Base-by-base conservation (phyloP, 2,113 vertebrate genomes). In the Tor tambroides region DNA sequence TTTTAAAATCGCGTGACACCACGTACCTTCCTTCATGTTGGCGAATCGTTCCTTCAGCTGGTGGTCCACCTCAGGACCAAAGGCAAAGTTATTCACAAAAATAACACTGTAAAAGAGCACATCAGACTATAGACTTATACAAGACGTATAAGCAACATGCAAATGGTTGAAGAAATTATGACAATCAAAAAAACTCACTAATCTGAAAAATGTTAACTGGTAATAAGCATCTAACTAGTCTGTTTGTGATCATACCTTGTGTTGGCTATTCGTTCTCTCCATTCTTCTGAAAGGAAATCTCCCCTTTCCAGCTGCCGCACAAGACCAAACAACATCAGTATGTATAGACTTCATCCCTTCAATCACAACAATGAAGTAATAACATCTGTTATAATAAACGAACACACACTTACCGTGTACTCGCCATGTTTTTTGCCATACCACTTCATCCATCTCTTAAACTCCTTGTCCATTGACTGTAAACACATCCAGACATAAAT, bases 11-110 rank as follows among this genome's bases (percentile, higher is more conserved):
- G 17, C 5, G 6, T 17, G 14, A 54, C 26, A 15, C 8, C 85
- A 92, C 91, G 85, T 93, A 99, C 98, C 98, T 98, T 99, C 98
- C 95, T 99, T 99, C 98, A 99, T 99, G 92, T 99, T 99, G 2
- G 98, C 98, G 91, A 99, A 99, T 65, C 98, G 95, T 90, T 99
- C 98, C 96, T 99, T 99, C 95, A 99, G 95, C 93, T 99, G 98
- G 94, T 99, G 98, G 96, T 99, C 98, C 94, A 99, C 98, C 94
- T 99, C 98, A 92, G 98, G 98, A 94, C 98, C 98, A 92, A 99
- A 99, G 96, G 98, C 98, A 96, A 99, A 99, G 92, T 99, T 99
- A 96, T 99, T 99, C 95, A 99, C 98, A 97, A 99, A 99, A 94
- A 99, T 98, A 95, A 99, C 98, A 96, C 98, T 99, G 95, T 89